Conservation (phyloP, 2,888 invertebrate genomes). For the Ptychoptera albimana region DNA sequence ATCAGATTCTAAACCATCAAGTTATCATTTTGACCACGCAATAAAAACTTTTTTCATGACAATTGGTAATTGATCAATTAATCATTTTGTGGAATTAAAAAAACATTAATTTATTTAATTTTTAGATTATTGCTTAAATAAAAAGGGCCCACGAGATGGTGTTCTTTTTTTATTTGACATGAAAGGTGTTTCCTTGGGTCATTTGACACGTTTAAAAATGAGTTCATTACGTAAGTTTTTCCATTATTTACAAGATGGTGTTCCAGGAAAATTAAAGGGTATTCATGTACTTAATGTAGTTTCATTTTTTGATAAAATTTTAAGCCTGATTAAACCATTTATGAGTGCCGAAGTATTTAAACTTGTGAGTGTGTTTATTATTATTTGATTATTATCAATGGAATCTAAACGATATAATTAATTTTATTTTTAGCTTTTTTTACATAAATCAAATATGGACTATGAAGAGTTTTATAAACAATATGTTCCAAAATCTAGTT, state of each 20-base stretch:
- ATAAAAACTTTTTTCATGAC: slow-evolving; percentile 44
- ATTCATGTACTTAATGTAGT: slow-evolving; percentile 50
- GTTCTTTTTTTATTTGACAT: slow-evolving; percentile 52
- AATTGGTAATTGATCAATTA: slow-evolving; percentile 27
- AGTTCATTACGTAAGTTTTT: slow-evolving; percentile 44
- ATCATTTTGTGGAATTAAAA: not conserved
- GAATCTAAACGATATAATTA: not conserved
- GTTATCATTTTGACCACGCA: slow-evolving; percentile 41
- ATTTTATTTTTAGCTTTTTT: slow-evolving; percentile 35
- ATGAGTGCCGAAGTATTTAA: slow-evolving; percentile 40
- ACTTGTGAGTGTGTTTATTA: slow-evolving; percentile 27
- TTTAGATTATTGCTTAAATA: slow-evolving; percentile 38
- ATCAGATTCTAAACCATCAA: slow-evolving; percentile 37
- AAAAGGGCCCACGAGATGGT: slow-evolving; percentile 44
- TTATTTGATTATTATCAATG: not conserved
- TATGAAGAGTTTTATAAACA: slow-evolving; percentile 38
- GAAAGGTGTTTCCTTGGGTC: slow-evolving; percentile 42
- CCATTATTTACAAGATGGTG: slow-evolving; percentile 49
- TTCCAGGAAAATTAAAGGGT: slow-evolving; percentile 46
- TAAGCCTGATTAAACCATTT: slow-evolving; percentile 41
- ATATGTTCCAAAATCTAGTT: slow-evolving; percentile 36
- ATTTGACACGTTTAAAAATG: slow-evolving; percentile 41
- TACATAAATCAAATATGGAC: slow-evolving; percentile 39
- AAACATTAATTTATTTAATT: not conserved
- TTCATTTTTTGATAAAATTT: slow-evolving; percentile 39